Evolutionary conservation across 2,113 vertebrate species (phyloP), one percentile per base, ranked within the genome.

Genomic region (Spizaetus ornatus): DNA sequence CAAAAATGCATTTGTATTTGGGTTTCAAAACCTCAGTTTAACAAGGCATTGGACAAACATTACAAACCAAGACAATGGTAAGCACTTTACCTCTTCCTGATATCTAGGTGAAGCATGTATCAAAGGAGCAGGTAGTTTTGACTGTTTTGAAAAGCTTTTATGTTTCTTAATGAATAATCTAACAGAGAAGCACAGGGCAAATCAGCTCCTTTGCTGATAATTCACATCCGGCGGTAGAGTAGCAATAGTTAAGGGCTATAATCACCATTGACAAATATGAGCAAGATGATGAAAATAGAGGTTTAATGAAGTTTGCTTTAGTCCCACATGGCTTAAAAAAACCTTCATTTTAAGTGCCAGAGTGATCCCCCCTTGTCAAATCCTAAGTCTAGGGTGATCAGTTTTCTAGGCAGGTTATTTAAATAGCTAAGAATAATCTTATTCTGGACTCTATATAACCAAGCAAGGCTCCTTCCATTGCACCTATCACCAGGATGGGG

Each of bases 21-120:
- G 61, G 81, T 73, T 95, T 79, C 67, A 92, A 93, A 96, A 82
- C 11, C 55, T 85, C 67, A 50, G 36, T 80, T 88, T 94, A 95
- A 73, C 11, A 90, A 92, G 14, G 71, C 65, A 89, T 73, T 63
- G 45, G 34, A 53, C 32, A 83, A 94, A 83, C 31, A n/a, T 65
- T 79, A 69, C 48, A 90, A 90, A 78, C 32, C 18, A 94, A 93
- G 66, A 50, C 65, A 92, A 76, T 29, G 18, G 74, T 42, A 88
- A 91, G 43, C n/a, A 43, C 4, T 61, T 86, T 67, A 80, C 18
- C 61, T 93, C 52, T 88, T 79, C 74, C 52, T 82, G 36, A 31
- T 77, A 86, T 16, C 17, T 52, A 79, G 38, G 9, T 65, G 71
- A 82, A 94, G 40, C 18, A 71, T 3, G 4, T 69, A 40, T 76